Evolutionary conservation across 2,113 vertebrate genomes (phyloP), one percentile per base, ranked within the genome.

Genomic region (Tetrao urogallus): DNA sequence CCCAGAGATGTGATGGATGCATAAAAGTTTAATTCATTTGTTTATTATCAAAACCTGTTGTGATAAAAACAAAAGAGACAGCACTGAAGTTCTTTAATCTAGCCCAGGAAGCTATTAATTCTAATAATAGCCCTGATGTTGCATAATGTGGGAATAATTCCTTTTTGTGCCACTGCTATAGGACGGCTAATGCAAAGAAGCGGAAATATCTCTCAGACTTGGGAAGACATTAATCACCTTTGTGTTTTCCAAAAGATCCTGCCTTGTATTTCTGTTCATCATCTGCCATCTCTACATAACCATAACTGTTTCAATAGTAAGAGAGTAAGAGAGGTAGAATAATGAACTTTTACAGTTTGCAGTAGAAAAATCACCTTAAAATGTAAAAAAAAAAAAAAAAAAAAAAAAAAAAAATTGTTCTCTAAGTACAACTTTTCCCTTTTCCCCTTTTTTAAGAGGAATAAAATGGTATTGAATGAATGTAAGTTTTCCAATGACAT

Each of bases 171-270:
- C 15, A 40, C 47, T 45, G 13, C 36, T 63, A 15, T 78, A 60
- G 28, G 13, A 38, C 16, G 18, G 54, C 18, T 79, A 45, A 63
- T 11, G 18, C 27, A 67, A 83, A 76, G 47, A 18, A 76, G 9
- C 5, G 63, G 32, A 72, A 58, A 24, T 76, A 24, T 28, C 5
- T 12, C 28, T 32, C 52, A 63, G 14, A 11, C 17, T 2, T 72
- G 16, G 10, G 50, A 57, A 67, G 79, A 38, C 86, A 89, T 84
- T 74, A 84, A 74, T 60, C 42, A 88, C 65, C 58, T 74, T 38
- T 82, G 57, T 90, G 82, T 24, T 83, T 90, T 90, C 79, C 36
- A 61, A 89, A 91, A 83, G 22, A 91, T 36, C 4, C 19, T 72
- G 56, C 76, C 89, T 78, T 47, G 48, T 61, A 40, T 91, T 96